A percentile compares a stretch with the other conserved stretches of the same genome.
Evolutionary conservation across 2,113 vertebrate species (phyloP).

Genomic region (Colaptes auratus): DNA sequence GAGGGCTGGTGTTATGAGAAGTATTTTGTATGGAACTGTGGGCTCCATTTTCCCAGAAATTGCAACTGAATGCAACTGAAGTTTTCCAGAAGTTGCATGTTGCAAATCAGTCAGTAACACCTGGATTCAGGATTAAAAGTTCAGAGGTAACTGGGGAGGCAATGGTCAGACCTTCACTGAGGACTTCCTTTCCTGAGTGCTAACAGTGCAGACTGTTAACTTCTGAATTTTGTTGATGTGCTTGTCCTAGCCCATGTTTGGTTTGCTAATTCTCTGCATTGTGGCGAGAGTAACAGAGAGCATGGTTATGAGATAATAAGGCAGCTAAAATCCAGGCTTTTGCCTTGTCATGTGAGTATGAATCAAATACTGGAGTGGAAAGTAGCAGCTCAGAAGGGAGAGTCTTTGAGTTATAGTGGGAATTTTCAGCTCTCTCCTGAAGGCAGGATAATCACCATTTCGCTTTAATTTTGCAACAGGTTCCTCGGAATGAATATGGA

Average conservation of each 20-base stretch:
- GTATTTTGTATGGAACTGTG: neutral
- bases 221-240: neutral
- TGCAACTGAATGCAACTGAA: neutral
- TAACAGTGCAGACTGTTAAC: neutral
- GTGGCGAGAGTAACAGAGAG: neutral
- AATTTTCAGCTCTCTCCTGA: neutral
- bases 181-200: neutral
- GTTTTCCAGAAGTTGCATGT: too few relatives aligned
- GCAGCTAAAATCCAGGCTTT: neutral
- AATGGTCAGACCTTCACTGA: neutral
- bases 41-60: neutral
- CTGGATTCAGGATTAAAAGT: neutral
- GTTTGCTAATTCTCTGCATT: neutral
- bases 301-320: neutral
- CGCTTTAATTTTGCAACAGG: conserved; percentile 73
- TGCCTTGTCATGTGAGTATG: neutral
- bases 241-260: neutral
- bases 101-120: neutral
- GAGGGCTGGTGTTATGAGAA: neutral
- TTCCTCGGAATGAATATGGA: conserved; percentile 96
- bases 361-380: neutral
- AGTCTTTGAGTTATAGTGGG: neutral
- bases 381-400: neutral
- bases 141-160: neutral
- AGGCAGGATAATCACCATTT: neutral